Evolutionary conservation across 2,888 invertebrate genomes (phyloP), one percentile per base, ranked within the genome.

Genomic region (Malthinus seriepunctatus): DNA sequence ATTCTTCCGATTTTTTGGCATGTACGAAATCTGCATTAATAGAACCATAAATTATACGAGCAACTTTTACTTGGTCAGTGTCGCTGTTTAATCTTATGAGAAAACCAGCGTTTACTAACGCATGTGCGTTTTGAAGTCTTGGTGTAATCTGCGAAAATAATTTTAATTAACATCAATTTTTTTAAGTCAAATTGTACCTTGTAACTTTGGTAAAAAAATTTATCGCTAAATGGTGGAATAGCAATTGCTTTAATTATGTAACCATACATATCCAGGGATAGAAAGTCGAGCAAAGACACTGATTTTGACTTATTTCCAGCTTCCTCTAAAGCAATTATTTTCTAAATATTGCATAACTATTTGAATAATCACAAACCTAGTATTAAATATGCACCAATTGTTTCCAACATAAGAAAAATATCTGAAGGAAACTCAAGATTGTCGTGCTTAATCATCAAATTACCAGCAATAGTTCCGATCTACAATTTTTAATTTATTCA

Each of bases 401-500:
- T 84, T 74, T 83, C 84, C n/a, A 89, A 69, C 5, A 88, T 76
- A 2, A 89, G 69, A 67, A 87, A 90, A 8, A 91, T 70, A 71
- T 91, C 91, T 0, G 91, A 91, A 0, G 86, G 87, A 70, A 91
- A 91, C 34, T 87, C 87, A 1, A 78, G 80, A 68, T 89, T 82
- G 11, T 78, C 71, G 69, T 89, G 84, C 72, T 91, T 91, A 68
- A 89, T 79, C 76, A 83, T 82, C 47, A 87, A 70, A 70, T 90
- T 91, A 9, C 91, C 91, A 53, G 87, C 90, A 56, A 91, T 77
- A 0, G 87, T 87, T 15, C 88, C 90, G 60, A 84, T 79, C 86
- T 86, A 70, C 8, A 9, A 48, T 32, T 15, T 35, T 34, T 4
- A 8, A 11, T 9, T 15, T 42, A n/a, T n/a, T 42, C 23, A 14